Evolutionary conservation across 1,140 invertebrate genomes (phyloP), one percentile per base, ranked within the genome.

Genomic region (Triops longicaudatus): DNA sequence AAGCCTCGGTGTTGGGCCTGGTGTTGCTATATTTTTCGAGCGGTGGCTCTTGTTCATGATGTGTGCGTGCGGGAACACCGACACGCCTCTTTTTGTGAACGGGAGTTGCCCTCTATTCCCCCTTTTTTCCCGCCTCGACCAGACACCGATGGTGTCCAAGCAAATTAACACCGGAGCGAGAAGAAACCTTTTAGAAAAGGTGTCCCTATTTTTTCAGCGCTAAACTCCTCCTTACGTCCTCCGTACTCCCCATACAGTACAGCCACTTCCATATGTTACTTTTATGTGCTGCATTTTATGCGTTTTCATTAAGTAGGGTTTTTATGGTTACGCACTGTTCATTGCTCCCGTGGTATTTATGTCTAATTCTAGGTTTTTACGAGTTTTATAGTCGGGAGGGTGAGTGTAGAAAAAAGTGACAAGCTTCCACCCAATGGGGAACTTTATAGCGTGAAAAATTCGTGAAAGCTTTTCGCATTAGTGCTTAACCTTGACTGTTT

Each of bases 11-110:
- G 31, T 37, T 2, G 31, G 50, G 50, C 50, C 50, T 17, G 14
- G 17, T 63, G 50, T 37, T 63, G 50, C 50, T 63, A 63, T 63
- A 63, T 63, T 4, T 37, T 22, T 63, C 50, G 0, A 63, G 50
- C 50, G 50, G 50, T 63, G 50, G n/a, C 50, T 63, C 50, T 37
- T 63, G 50, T 63, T 3, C 50, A 63, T 63, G 50, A 63, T 9
- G 50, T 63, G 50, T 63, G 50, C 50, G 50, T 63, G 50, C 50
- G 50, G 50, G 50, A 63, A 63, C 50, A 22, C 50, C 50, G 50
- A 63, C 50, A 63, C 50, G 50, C 50, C 50, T 63, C 50, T 22
- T 63, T 22, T 17, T 10, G 31, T 37, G 31, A n/a, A 14, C 50
- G 50, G 22, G 50, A 63, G 50, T 63, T 63, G 50, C 50, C 50